Conservation (phyloP, 2,797 vertebrate species). For the Peromyscus attwateri region DNA sequence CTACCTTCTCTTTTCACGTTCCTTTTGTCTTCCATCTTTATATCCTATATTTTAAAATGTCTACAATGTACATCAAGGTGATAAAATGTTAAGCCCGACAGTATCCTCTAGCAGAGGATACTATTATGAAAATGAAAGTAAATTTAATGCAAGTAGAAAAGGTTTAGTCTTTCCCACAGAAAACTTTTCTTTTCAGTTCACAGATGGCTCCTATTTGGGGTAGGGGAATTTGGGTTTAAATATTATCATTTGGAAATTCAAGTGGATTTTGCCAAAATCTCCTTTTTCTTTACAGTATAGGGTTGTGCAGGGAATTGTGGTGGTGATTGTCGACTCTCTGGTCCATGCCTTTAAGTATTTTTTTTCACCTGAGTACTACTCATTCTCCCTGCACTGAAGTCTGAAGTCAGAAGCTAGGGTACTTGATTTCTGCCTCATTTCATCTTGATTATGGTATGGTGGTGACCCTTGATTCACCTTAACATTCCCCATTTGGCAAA, state of each 20-base stretch:
- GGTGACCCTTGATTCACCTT: neutral
- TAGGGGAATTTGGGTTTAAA: neutral
- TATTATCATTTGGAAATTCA: neutral
- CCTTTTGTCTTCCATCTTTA: neutral
- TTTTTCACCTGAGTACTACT: neutral
- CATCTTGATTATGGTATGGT: neutral
- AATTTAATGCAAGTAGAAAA: constrained; percentile 3
- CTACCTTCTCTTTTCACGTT: neutral
- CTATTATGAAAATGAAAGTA: neutral
- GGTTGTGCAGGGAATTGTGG: neutral
- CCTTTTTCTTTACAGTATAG: neutral
- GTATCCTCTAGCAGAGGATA: neutral
- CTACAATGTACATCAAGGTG: neutral
- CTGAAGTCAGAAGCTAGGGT: constrained; percentile 4
- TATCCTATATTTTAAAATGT: neutral
- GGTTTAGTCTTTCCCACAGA: neutral
- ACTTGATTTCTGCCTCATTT: neutral
- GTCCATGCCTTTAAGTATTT: neutral
- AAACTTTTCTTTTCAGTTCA: neutral
- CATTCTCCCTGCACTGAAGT: neutral
- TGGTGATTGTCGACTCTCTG: neutral
- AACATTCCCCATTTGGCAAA: neutral
- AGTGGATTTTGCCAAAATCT: neutral
- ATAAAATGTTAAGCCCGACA: neutral
- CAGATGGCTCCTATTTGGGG: neutral